Evolutionary conservation across 92 coral and sea anemone species (phyloP).

Genomic region (Siderastrea siderea): DNA sequence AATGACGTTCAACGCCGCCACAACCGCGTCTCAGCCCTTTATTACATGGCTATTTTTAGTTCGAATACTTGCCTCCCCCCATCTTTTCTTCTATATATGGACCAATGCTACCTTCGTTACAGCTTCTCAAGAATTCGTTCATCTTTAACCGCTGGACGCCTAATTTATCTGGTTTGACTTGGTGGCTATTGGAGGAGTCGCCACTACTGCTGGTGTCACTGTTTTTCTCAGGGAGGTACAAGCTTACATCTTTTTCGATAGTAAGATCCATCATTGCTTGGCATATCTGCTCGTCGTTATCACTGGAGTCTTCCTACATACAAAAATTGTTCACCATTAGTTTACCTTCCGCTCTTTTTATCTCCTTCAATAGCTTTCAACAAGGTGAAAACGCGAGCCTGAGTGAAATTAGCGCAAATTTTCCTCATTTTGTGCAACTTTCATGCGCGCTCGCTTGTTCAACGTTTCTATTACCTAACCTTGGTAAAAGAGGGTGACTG

Average conservation of each 20-base stretch:
- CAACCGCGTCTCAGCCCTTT: constrained; percentile 44
- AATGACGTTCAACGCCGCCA: constrained; percentile 32
- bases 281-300: no score
- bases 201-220: no score
- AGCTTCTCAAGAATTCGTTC: constrained; percentile 24
- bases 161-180: constrained; percentile 5
- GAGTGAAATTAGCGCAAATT: no score
- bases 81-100: constrained; percentile 25
- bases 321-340: no score
- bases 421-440: no score
- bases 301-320: no score
- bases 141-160: constrained; percentile 1
- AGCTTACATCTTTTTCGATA: no score
- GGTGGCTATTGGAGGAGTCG: neutral
- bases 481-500: neutral
- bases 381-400: no score
- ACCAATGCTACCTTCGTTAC: constrained; percentile 10
- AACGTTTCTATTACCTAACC: no score
- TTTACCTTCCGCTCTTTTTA: neutral
- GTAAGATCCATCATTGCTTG: no score
- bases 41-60: constrained; percentile 23
- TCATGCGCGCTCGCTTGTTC: no score
- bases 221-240: no score
- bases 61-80: constrained; percentile 35
- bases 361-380: neutral